Base-by-base conservation (phyloP, 2,888 invertebrate genomes). In the Macrophya alboannulata region DNA sequence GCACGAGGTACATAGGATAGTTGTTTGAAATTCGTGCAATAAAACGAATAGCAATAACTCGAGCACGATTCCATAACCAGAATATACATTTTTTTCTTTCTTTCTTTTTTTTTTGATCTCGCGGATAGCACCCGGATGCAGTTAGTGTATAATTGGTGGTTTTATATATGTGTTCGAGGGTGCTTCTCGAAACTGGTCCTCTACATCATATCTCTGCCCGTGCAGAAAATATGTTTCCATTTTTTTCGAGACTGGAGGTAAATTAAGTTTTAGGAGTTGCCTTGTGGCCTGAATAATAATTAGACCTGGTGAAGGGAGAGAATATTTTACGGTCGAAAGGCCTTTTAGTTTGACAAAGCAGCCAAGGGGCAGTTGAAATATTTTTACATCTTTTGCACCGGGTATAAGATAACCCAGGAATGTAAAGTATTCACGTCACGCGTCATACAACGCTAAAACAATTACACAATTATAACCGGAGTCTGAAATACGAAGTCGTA, bases 251-350 rank as follows among this genome's bases (percentile, higher is more conserved):
- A 25, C 15, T 12, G 62, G 25, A 81, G 25, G 17, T 62, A 62
- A 81, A 81, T 81, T 59, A 51, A 43, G 81, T 81, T 81, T 81
- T 81, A 62, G 51, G 25, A 40, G 43, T 51, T 21, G 12, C 59
- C n/a, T 62, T 62, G 40, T 37, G 81, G 15, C n/a, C 21, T 59
- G 81, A 81, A 81, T 81, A 81, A 43, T 62, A 81, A 81, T 81
- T 81, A n/a, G 31, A 25, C 81, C 6, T 21, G 43, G 15, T 40
- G n/a, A 43, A 81, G 17, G 43, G 3, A 62, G 43, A 43, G 43
- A 43, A 43, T 62, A 40, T 81, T 43, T 62, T 21, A 6, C 1
- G 37, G 81, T 8, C 12, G 37, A 40, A 81, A 62, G 40, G 31
- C 43, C 1, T 15, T 81, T 77, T n/a, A 6, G 45, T 12, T 55